Evolutionary conservation across 2,888 invertebrate genomes (phyloP).

Genomic region (Anoncus sp.): DNA sequence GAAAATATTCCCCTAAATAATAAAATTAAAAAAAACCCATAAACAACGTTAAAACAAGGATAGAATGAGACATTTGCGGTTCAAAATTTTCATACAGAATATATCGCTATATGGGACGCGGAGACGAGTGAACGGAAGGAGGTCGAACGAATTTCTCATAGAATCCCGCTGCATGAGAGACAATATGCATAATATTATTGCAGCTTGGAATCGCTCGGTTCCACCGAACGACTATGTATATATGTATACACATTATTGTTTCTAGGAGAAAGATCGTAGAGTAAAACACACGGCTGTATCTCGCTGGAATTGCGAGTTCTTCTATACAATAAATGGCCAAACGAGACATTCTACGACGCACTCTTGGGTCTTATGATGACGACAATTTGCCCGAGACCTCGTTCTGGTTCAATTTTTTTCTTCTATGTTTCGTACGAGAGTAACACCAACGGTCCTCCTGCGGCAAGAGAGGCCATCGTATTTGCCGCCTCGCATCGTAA

Average conservation of each 20-base stretch:
- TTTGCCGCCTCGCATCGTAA: conserved; percentile 69
- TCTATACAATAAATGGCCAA: no score
- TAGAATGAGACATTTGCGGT: no score
- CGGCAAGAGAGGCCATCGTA: conserved; percentile 29
- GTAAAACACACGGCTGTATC: conserved; percentile 18
- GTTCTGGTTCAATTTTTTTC: conserved; percentile 65
- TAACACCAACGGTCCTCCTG: conserved; percentile 35
- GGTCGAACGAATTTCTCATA: conserved; percentile 33
- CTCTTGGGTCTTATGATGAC: conserved; percentile 19
- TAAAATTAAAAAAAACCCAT: no score
- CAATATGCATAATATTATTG: conserved; percentile 36
- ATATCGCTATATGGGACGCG: no score
- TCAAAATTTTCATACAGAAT: no score
- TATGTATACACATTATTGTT: conserved; percentile 39
- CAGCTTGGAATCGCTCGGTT: conserved; percentile 20
- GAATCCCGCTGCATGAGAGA: not conserved
- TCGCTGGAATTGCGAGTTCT: no score
- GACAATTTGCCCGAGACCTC: conserved; percentile 65
- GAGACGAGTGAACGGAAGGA: conserved; percentile 7
- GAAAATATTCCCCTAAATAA: no score
- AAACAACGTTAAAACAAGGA: no score
- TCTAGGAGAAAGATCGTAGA: conserved; percentile 41
- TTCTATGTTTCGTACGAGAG: conserved; percentile 51
- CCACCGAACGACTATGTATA: conserved; percentile 3
- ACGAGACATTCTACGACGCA: conserved; percentile 40